Conservation (phyloP, 1,140 invertebrate species). For the Mercenaria mercenaria region DNA sequence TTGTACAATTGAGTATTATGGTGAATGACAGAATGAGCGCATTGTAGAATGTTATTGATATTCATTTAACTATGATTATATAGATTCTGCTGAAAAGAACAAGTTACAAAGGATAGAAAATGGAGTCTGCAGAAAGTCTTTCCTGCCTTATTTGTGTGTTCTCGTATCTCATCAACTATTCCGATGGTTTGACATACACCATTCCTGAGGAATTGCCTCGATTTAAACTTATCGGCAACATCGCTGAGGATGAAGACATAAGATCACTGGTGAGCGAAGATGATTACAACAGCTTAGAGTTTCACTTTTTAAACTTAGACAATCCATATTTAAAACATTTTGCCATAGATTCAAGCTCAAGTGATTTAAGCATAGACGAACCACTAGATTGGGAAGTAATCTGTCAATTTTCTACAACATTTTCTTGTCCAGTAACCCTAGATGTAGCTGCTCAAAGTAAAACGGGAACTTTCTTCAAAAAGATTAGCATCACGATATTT, state of each 20-base stretch:
- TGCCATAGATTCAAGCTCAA: slow-evolving; percentile 66
- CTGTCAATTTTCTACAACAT: slow-evolving; percentile 66
- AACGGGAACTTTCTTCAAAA: slow-evolving; percentile 67
- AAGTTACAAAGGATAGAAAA: slow-evolving; percentile 14
- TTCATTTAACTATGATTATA: background rate
- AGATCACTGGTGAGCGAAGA: slow-evolving; percentile 45
- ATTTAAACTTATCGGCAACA: slow-evolving; percentile 70
- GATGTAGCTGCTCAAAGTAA: slow-evolving; percentile 68
- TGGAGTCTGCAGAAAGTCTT: slow-evolving; percentile 60
- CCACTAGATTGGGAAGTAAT: slow-evolving; percentile 70
- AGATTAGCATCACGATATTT: slow-evolving; percentile 91
- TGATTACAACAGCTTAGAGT: slow-evolving; percentile 55
- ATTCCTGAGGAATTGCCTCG: slow-evolving; percentile 62
- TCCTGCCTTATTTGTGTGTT: slow-evolving; percentile 62
- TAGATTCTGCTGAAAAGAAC: background rate
- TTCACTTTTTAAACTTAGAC: slow-evolving; percentile 44
- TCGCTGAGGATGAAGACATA: slow-evolving; percentile 52
- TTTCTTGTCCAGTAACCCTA: slow-evolving; percentile 64
- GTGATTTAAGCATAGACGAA: slow-evolving; percentile 66
- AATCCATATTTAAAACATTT: slow-evolving; percentile 60
- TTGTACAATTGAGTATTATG: background rate
- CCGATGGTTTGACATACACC: slow-evolving; percentile 62
- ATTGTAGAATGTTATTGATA: background rate
- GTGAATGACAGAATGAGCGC: background rate
- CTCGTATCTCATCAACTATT: slow-evolving; percentile 59